Percentiles rank a stretch among this genome's conserved stretches.
phyloP scores from a whole-genome alignment of 35 echinoderm and acorn worm species.

The Stichopus chloronotus region DNA sequence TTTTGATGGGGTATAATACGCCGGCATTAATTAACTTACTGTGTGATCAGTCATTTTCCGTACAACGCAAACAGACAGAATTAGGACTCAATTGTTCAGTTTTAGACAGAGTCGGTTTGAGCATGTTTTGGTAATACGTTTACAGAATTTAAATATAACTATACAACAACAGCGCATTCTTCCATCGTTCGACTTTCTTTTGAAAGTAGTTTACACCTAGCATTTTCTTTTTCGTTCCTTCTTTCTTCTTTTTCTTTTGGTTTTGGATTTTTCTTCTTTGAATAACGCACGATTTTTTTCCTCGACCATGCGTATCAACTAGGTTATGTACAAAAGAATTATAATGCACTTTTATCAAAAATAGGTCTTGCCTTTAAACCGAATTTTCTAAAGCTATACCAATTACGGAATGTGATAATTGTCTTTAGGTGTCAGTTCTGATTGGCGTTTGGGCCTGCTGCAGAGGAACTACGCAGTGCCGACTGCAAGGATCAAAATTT shows the following conservation, averaged over 20 bases:
- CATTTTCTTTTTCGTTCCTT: background rate
- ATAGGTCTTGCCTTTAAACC: slow-evolving; percentile 9
- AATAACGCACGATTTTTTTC: background rate
- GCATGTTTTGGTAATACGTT: background rate
- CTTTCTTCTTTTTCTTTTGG: background rate
- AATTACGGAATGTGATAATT: slow-evolving; percentile 20
- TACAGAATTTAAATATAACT: no score
- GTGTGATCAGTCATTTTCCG: background rate
- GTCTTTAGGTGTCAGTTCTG: slow-evolving; percentile 23
- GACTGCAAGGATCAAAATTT: no score
- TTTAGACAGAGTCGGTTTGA: background rate
- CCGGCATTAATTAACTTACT: no score
- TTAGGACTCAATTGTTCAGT: background rate
- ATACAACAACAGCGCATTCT: no score
- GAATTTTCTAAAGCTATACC: slow-evolving; percentile 13
- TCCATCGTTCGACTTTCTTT: background rate
- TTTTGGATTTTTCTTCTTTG: background rate
- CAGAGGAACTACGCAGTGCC: no score
- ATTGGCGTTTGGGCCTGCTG: background rate
- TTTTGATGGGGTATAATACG: no score
- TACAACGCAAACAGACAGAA: background rate
- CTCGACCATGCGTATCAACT: slow-evolving; percentile 18
- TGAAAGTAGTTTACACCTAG: background rate
- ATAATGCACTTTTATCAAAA: slow-evolving; percentile 28
- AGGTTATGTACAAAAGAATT: slow-evolving; percentile 18